phyloP scores from a whole-genome alignment of 2,797 vertebrate species.

The Eospalax fontanierii region DNA sequence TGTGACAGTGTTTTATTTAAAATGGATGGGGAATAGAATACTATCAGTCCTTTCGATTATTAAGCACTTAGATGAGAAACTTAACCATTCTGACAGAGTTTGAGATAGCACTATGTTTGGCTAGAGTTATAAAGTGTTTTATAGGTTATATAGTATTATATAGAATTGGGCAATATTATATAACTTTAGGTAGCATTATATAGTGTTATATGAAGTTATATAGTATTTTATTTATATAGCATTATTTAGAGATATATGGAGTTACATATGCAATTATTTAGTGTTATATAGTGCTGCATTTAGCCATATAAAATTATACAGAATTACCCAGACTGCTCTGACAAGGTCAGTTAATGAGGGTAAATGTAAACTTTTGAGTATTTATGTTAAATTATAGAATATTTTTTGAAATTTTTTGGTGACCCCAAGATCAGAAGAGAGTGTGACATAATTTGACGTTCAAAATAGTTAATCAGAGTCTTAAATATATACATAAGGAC shows the following conservation, averaged over 20 bases:
- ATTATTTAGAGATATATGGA: no score
- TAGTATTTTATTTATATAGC: no score
- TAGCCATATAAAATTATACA: no score
- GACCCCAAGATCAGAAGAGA: background rate
- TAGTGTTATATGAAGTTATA: no score
- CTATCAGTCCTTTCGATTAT: slow-evolving; percentile 1
- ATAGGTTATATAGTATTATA: no score
- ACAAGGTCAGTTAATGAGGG: background rate
- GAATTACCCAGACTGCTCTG: background rate
- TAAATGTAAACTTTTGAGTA: background rate
- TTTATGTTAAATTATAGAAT: background rate
- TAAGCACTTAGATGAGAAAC: background rate
- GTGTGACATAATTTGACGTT: background rate
- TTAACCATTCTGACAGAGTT: slow-evolving; percentile 6
- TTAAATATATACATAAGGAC: background rate
- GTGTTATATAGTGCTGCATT: no score
- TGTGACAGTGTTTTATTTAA: background rate
- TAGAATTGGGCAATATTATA: no score
- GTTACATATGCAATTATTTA: no score
- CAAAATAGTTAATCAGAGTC: slow-evolving; percentile 35
- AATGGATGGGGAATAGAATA: background rate
- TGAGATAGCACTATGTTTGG: background rate
- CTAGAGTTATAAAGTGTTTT: background rate
- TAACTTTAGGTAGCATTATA: background rate
- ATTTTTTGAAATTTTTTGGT: background rate